Percentiles rank a stretch among this genome's conserved stretches.
Conservation (phyloP, 2,113 vertebrate genomes). For the Catharus fuscescens region DNA sequence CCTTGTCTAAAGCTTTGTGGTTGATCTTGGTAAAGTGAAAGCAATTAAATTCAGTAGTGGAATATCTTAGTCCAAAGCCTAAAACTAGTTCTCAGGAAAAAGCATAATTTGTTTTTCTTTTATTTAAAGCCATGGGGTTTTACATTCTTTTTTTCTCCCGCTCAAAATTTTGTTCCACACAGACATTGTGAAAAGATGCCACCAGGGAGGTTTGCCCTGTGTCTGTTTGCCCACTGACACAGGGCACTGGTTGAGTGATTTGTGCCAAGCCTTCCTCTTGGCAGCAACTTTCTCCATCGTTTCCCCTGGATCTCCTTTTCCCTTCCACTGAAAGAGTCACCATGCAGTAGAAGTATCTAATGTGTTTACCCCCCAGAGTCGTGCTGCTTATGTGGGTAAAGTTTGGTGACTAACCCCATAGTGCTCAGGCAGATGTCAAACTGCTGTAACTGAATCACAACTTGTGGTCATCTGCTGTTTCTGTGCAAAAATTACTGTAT, state of each 20-base stretch:
- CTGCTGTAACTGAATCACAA: not conserved
- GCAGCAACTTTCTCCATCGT: not conserved
- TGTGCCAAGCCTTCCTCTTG: not conserved
- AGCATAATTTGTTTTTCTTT: not conserved
- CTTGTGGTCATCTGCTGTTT: not conserved
- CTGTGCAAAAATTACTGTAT: not conserved
- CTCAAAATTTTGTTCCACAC: not conserved
- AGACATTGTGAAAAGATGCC: not conserved
- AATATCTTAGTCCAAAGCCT: not conserved
- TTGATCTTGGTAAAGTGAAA: not conserved
- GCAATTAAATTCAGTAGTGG: not conserved
- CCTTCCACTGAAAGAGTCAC: not conserved
- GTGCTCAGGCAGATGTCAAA: not conserved
- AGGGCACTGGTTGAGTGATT: not conserved
- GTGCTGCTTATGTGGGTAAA: rapidly evolving
- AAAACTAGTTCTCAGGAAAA: not conserved
- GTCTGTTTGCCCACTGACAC: not conserved
- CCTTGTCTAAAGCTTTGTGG: not conserved
- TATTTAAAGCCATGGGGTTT: not conserved
- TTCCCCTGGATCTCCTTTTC: not conserved
- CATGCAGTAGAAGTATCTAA: not conserved
- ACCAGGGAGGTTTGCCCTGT: not conserved
- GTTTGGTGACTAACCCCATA: not conserved
- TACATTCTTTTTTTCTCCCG: not conserved
- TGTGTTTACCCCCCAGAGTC: not conserved